Evolutionary conservation across 1,140 invertebrate genomes (phyloP), one percentile per base, ranked within the genome.

Genomic region (Drosophila ohnishii): DNA sequence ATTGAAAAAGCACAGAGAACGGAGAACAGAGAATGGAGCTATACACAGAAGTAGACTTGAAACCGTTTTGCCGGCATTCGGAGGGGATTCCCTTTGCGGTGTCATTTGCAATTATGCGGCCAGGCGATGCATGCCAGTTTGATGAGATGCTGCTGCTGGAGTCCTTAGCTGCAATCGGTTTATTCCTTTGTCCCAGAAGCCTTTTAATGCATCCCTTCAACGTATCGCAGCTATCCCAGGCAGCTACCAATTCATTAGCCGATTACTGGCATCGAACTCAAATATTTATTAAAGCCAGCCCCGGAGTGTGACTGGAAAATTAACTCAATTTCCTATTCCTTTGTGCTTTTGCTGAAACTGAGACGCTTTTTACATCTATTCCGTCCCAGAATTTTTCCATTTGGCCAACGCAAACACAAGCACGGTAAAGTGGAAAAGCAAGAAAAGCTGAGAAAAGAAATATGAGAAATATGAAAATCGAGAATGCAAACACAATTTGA

Each of bases 51-150:
- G 55, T 47, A 72, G 80, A 83, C 79, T 73, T 67, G 78, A 85
- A 85, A 75, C 78, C 82, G 80, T 81, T 85, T 81, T 56, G 42
- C 61, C 66, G 51, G 32, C 56, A 45, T 44, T 56, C 16, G 40
- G 22, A 39, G 13, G 51, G 37, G 30, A 60, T 61, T 61, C 55
- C 39, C 67, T 78, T 78, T 78, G 75, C 75, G 74, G 75, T 77
- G 73, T 81, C 78, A 73, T 77, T 81, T 77, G 62, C 78, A 81
- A 81, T 81, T 81, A 81, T 81, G 53, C 56, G 57, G 61, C 58
- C 53, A 78, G 66, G 35, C 73, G 58, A 76, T 80, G 71, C 78
- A 71, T 77, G 62, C 57, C 51, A 59, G 47, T 72, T 72, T 64
- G 50, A 77, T 58, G 57, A 65, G 78, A 67, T 72, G 16, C 39